Evolutionary conservation across 2,113 vertebrate species (phyloP), one percentile per base, ranked within the genome.

Genomic region (Aspiorhynchus laticeps): DNA sequence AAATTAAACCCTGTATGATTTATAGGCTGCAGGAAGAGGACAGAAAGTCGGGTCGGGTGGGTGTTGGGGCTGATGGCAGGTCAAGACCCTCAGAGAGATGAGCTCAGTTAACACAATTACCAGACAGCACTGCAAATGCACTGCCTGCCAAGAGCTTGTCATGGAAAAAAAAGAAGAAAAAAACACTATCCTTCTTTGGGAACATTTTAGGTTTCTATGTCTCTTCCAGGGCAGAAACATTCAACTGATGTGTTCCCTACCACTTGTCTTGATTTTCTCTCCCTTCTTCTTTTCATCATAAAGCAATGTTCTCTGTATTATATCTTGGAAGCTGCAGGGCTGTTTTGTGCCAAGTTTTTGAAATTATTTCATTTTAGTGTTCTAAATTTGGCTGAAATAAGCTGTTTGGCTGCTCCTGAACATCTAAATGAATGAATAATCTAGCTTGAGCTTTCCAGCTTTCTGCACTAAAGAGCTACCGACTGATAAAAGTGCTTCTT

Each of bases 1-100:
- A 88, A 80, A 76, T 90, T 89, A 91, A 89, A 79, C 87, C 74
- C 14, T 3, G 10, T 46, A 56, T 91, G 85, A 91, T 90, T 90
- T 89, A 90, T 90, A 87, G 82, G 61, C 83, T 67, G 77, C 85
- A 87, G 85, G 84, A 88, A 80, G 75, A 85, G 61, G 6, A 31
- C 84, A 73, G 71, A 86, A 85, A 90, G 85, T 90, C 80, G 56
- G 31, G 77, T 75, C 79, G 73, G 69, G 51, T 26, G 59, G 89
- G 89, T 91, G 89, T 87, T 86, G 75, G 87, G 63, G 41, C 80
- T 75, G 76, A 63, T 31, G 69, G 56, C 69, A 78, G 78, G 87
- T 88, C 79, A 67, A 12, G 56, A 81, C 36, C 79, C 79, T 43
- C 15, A 85, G 79, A 81, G 78, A 82, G 87, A 87, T 38, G 83